A percentile compares a stretch with the other conserved stretches of the same genome.
Conservation (phyloP, 2,113 vertebrate species). For the Anser cygnoides region DNA sequence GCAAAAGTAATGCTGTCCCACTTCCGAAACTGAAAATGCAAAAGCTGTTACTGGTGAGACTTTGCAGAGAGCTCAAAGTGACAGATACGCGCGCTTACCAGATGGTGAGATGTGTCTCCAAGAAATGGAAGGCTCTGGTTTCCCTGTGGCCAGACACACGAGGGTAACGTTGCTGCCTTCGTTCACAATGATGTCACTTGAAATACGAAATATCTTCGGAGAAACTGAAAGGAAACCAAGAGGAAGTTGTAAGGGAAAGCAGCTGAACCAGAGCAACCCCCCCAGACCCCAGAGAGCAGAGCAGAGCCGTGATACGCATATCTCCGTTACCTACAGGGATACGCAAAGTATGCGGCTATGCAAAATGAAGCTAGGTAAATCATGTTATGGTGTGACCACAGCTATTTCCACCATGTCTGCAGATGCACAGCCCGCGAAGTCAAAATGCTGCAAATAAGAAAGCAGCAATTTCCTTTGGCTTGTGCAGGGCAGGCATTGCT, state of each 20-base stretch:
- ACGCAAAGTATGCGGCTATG: rapidly evolving
- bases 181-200: conserved; percentile 89
- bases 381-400: too few species aligned
- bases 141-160: conserved; percentile 93
- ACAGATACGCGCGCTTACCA: conserved; percentile 75
- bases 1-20: rapidly evolving
- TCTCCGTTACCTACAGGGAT: rapidly evolving
- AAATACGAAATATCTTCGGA: conserved; percentile 96
- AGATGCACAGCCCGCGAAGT: not conserved
- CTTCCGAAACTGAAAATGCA: rapidly evolving
- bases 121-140: conserved; percentile 94
- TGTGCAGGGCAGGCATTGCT: not conserved
- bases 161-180: conserved; percentile 96
- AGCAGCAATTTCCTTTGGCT: not conserved
- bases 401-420: rapidly evolving
- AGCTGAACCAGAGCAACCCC: not conserved
- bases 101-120: conserved; percentile 98
- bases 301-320: not conserved
- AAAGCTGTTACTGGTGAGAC: rapidly evolving
- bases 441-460: rapidly evolving
- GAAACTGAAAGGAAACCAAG: conserved; percentile 83
- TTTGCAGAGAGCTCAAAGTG: not conserved
- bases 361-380: not conserved
- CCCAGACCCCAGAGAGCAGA: not conserved
- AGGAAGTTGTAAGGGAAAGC: not conserved